Evolutionary conservation across 2,888 invertebrate species (phyloP).

Genomic region (Aporophyla lueneburgensis): DNA sequence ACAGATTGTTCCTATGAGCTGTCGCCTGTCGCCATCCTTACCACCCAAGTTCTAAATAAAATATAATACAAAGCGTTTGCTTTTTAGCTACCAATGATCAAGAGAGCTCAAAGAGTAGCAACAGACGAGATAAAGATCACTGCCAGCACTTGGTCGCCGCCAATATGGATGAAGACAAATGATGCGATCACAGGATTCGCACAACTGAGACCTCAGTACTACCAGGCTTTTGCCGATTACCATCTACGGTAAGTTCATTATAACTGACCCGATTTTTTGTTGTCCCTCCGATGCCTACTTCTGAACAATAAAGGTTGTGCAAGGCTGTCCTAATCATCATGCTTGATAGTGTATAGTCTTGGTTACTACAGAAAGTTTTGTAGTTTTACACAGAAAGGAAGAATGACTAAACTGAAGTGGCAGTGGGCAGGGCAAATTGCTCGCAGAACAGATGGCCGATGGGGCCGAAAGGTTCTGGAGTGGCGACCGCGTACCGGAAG

Average conservation of each 20-base stretch:
- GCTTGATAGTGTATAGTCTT: background rate
- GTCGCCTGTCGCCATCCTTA: no score
- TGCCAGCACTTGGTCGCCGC: conserved; percentile 92
- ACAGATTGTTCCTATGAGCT: no score
- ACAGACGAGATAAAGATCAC: conserved; percentile 87
- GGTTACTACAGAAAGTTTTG: background rate
- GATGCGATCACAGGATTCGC: conserved; percentile 91
- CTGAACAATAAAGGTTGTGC: background rate
- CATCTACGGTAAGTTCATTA: conserved; percentile 91
- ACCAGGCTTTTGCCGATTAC: conserved; percentile 95
- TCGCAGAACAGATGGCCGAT: no score
- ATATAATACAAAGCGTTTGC: background rate
- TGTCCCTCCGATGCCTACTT: background rate
- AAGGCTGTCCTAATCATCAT: background rate
- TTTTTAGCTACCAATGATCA: conserved; percentile 89
- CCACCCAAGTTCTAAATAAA: no score
- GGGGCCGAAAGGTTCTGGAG: no score
- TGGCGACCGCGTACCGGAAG: no score
- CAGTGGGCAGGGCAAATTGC: no score
- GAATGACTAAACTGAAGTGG: no score
- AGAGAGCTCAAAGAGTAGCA: conserved; percentile 81
- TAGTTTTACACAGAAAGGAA: background rate
- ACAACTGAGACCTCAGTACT: conserved; percentile 90
- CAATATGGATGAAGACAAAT: conserved; percentile 93
- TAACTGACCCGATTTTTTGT: no score